Conservation (phyloP, 2,113 vertebrate species). For the Maccullochella peelii region DNA sequence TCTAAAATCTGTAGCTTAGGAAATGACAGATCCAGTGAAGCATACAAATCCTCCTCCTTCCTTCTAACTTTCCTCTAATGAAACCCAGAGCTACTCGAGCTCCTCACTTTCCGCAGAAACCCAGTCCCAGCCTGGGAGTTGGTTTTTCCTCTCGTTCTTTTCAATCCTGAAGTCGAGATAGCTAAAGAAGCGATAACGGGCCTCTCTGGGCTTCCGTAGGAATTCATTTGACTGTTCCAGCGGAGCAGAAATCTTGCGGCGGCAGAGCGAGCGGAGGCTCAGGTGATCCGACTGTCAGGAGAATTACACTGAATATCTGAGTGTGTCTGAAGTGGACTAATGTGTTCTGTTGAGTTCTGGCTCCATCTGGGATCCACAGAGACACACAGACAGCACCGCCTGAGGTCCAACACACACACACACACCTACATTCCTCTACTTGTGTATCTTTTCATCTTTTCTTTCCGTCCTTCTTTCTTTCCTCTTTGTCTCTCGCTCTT, state of each 20-base stretch:
- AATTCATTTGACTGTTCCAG: slow-evolving; percentile 48
- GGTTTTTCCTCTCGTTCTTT: slow-evolving; percentile 8
- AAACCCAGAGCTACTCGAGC: slow-evolving; percentile 18
- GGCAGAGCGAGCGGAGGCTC: slow-evolving; percentile 58
- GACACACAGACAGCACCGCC: slow-evolving; percentile 62
- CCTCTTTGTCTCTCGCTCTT: slow-evolving; percentile 35
- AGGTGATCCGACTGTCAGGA: slow-evolving; percentile 74
- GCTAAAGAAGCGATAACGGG: slow-evolving; percentile 35
- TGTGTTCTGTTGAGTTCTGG: slow-evolving; percentile 72
- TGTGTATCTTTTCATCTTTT: slow-evolving; percentile 59
- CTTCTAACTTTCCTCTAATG: background rate
- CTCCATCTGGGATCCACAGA: slow-evolving; percentile 79
- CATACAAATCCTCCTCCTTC: background rate
- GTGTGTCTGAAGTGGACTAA: slow-evolving; percentile 75
- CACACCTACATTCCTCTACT: slow-evolving; percentile 42
- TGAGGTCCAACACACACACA: slow-evolving; percentile 55
- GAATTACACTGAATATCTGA: slow-evolving; percentile 55
- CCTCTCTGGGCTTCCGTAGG: slow-evolving; percentile 53
- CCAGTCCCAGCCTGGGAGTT: slow-evolving; percentile 26
- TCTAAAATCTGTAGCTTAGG: background rate
- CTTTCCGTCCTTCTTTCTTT: slow-evolving; percentile 21
- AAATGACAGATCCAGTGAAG: slow-evolving; percentile 15
- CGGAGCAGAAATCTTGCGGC: slow-evolving; percentile 61
- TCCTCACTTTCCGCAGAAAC: background rate
- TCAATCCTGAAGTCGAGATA: slow-evolving; percentile 18